These are phyloP conservation scores for Melanotaenia trifasciata DNA, from an alignment of 2,797 vertebrate genomes.

Conservation along the genomic window DNA sequence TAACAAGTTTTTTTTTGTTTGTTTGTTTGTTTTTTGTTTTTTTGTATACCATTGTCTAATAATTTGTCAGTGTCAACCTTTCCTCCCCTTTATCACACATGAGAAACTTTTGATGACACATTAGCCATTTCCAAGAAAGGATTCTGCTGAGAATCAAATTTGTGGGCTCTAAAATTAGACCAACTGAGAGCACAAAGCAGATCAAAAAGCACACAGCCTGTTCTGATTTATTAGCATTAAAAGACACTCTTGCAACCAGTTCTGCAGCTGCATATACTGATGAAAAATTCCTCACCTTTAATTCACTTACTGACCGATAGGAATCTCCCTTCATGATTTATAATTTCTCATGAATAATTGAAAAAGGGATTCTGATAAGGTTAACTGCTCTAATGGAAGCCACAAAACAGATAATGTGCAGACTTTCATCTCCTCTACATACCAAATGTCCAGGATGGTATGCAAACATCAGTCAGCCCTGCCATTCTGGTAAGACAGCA, in stretches of 20 bases:
- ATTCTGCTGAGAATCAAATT: constrained; percentile 52
- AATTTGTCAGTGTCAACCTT: constrained; percentile 17
- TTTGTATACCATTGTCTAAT: constrained; percentile 2
- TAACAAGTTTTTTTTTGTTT: background rate
- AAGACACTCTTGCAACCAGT: constrained; percentile 36
- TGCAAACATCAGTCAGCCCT: constrained; percentile 33
- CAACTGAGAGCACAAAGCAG: constrained; percentile 63
- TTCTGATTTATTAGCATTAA: constrained; percentile 62
- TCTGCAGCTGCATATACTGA: constrained; percentile 23
- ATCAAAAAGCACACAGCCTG: constrained; percentile 45
- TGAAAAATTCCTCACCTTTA: constrained; percentile 38
- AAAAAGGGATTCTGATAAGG: constrained; percentile 41
- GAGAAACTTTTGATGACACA: constrained; percentile 29
- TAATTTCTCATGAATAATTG: constrained; percentile 50
- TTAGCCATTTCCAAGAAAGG: constrained; percentile 26
- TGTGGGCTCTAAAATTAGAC: constrained; percentile 47
- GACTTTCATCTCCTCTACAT: constrained; percentile 8
- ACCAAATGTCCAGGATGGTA: constrained; percentile 16
- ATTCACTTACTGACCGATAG: constrained; percentile 55
- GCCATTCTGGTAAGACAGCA: constrained; percentile 15
- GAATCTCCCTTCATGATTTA: constrained; percentile 30
- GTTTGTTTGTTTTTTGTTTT: too few species aligned
- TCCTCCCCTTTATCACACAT: background rate
- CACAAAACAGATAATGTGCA: constrained; percentile 27
- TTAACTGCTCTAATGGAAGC: constrained; percentile 31